These are phyloP conservation scores for Elysia chlorotica DNA, from an alignment of 1,140 invertebrate species.

Conservation along the genomic window DNA sequence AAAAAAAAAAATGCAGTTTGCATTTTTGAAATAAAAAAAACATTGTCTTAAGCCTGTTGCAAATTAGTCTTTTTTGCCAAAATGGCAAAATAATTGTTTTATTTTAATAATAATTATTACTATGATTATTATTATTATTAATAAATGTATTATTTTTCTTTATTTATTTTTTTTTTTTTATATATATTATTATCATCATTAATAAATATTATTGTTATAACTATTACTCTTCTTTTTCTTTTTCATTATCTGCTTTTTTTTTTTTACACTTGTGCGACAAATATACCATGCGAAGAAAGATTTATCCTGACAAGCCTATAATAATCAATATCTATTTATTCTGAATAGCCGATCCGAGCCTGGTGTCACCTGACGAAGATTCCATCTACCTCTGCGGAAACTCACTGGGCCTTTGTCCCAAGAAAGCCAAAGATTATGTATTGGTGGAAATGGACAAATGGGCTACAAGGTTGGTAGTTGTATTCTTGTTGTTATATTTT, in stretches of 20 bases:
- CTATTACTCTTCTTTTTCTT: not conserved
- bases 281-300: not conserved
- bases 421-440: conserved; percentile 55
- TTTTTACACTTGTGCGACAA: not conserved
- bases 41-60: too few species aligned
- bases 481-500: too few species aligned
- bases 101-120: too few species aligned
- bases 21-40: too few species aligned
- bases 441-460: conserved; percentile 64
- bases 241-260: not conserved
- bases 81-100: too few species aligned
- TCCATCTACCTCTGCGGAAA: conserved; percentile 68
- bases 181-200: not conserved
- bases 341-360: conserved; percentile 54
- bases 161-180: too few species aligned
- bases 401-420: conserved; percentile 67
- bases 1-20: too few species aligned
- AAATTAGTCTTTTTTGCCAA: too few species aligned
- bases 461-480: conserved; percentile 37
- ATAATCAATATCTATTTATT: conserved; percentile 20
- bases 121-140: too few species aligned
- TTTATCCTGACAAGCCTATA: not conserved
- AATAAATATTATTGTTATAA: not conserved
- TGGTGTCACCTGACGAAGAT: conserved; percentile 62
- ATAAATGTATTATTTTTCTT: too few species aligned